A percentile compares a stretch with the other conserved stretches of the same genome.
Evolutionary conservation across 2,113 vertebrate genomes (phyloP).

Genomic region (Ammodytes marinus): DNA sequence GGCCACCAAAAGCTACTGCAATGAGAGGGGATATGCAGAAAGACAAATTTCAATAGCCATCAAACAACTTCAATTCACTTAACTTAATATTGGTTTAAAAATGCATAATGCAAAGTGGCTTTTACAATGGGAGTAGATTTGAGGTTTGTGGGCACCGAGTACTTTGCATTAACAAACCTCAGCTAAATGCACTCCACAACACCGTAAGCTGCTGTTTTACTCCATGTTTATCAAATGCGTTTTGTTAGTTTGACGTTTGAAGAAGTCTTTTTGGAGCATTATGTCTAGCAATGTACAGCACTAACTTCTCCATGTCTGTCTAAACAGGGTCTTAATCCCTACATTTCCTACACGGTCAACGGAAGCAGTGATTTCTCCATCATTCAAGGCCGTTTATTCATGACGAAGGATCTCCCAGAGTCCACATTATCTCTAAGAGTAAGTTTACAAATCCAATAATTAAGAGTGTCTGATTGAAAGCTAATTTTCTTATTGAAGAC

Average conservation of each 20-base stretch:
- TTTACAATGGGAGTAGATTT: too few species aligned
- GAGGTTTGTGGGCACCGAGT: too few species aligned
- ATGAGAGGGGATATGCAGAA: too few species aligned
- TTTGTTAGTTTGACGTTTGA: not conserved
- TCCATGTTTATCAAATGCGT: not conserved
- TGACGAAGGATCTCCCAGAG: slow-evolving; percentile 46
- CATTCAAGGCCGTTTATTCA: slow-evolving; percentile 81
- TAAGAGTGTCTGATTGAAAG: not conserved
- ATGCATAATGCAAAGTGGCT: too few species aligned
- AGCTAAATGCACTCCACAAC: too few species aligned
- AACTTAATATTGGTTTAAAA: too few species aligned
- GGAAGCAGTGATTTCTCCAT: slow-evolving; percentile 77
- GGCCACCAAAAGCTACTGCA: too few species aligned
- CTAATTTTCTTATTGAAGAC: not conserved
- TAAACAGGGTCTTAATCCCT: slow-evolving; percentile 87
- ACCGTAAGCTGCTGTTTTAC: not conserved
- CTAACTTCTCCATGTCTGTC: slow-evolving; percentile 11
- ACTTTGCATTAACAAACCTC: too few species aligned
- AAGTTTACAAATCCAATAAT: slow-evolving; percentile 18
- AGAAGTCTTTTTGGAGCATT: not conserved
- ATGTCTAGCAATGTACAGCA: not conserved
- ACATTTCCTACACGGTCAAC: slow-evolving; percentile 80
- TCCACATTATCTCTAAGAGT: slow-evolving; percentile 59
- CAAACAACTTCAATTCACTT: too few species aligned
- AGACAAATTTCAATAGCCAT: too few species aligned